Evolutionary conservation across 2,888 invertebrate species (phyloP), one percentile per base, ranked within the genome.

Genomic region (Drosophila kanekoi): DNA sequence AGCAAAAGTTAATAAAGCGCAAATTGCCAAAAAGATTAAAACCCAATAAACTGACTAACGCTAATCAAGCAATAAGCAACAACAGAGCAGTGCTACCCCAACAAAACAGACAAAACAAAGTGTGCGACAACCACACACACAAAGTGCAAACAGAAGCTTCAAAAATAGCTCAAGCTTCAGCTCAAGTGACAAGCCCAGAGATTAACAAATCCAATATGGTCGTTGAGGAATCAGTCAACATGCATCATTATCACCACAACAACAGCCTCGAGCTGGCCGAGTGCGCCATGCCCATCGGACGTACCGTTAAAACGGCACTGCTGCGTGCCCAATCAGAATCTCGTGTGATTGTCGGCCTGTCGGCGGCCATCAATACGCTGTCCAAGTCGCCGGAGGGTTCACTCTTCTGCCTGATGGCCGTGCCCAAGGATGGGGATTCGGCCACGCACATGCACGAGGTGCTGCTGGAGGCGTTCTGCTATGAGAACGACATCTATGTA

Each of bases 361-460:
- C 91, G 35, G 92, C 90, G 1, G 91, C 91, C 51, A 91, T 91
- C 59, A 92, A 92, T 41, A 89, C 90, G 57, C 85, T 93, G 9
- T 91, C 92, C 41, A 92, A 91, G 53, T 81, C 88, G 1, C 90
- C 93, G 11, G 94, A 94, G 63, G 94, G 95, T 8, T 95, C 95
- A 0, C 93, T 96, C 0, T 94, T 95, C 88, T 96, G 96, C 86
- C 92, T 96, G 44, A 94, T 96, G 16, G 95, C 96, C 1, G 94
- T 94, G 58, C 94, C 95, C 23, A 93, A 94, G 49, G 94, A 94
- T 38, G 95, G 95, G 4, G 96, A 96, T 91, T 95, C 96, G 32
- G 95, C 96, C 5, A 95, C 95, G 8, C 96, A 96, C 89, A 96
- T 96, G 94, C 96, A 96, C 85, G 95, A 95, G 89, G 96, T 96